Conservation (phyloP, 2,113 vertebrate species). For the Baryphthengus martii region DNA sequence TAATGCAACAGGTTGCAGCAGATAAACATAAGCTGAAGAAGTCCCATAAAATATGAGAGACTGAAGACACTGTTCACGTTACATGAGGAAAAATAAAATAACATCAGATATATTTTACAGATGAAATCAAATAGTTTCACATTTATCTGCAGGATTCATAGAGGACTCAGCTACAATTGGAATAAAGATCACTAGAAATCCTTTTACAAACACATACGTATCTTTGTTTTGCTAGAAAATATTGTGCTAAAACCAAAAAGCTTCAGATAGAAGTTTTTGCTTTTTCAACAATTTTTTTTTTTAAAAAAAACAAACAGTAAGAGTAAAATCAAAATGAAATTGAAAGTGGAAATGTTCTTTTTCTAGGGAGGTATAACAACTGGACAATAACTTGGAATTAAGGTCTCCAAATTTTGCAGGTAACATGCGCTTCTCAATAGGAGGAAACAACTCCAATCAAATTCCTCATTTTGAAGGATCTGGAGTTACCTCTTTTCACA, state of each 20-base stretch:
- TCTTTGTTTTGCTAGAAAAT: background rate
- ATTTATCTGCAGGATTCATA: background rate
- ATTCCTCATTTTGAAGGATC: background rate
- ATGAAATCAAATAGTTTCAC: background rate
- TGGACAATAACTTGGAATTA: background rate
- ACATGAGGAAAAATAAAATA: background rate
- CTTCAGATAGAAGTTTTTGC: background rate
- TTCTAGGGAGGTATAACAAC: background rate
- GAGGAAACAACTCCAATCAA: background rate
- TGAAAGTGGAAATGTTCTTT: background rate
- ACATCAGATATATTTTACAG: background rate
- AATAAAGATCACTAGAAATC: background rate
- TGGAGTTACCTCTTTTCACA: background rate
- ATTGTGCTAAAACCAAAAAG: background rate
- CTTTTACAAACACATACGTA: background rate
- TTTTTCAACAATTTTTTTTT: background rate
- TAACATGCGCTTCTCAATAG: background rate
- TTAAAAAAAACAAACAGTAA: background rate
- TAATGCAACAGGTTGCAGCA: background rate
- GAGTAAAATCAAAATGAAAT: background rate
- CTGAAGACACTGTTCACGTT: background rate
- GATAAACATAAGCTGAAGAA: background rate
- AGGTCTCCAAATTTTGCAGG: background rate
- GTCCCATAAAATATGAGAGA: background rate
- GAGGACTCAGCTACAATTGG: accelerated